Base-by-base conservation (phyloP, 1,140 invertebrate genomes). In the Ganaspis sp. region DNA sequence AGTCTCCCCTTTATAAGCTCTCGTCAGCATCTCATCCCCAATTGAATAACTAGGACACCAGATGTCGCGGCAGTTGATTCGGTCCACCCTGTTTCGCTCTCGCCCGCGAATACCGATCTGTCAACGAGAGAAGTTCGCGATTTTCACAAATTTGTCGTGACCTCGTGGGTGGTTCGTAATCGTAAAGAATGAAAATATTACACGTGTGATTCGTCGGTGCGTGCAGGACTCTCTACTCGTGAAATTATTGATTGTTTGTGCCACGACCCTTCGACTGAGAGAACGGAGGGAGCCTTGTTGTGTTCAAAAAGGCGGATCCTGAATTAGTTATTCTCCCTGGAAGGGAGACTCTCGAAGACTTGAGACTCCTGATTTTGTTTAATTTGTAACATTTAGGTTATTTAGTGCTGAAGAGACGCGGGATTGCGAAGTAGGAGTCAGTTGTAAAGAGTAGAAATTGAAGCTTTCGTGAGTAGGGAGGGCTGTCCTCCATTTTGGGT, bases 401-500 rank as follows among this genome's bases (percentile, higher is more conserved):
- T 26, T 58, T 29, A 23, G 11, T 26, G 9, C 12, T 26, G 23
- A 29, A 26, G 0, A 21, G 11, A n/a, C 29, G n/a, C 29, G 23
- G 11, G 54, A 15, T 26, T 29, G 23, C 15, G 23, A 12, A 5
- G 23, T 3, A 6, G 15, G n/a, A 64, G 21, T 29, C 11, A 9
- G 4, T 1, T 4, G 4, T 12, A 64, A 19, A 64, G 58, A 5
- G 23, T 6, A 29, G 58, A 64, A 64, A 64, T 11, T 64, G 9
- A 26, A 64, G 26, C 23, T n/a, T 64, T 0, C 12, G 58, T 26
- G 58, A 64, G 26, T 29, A 85, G 87, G 88, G 87, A 90, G 88
- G 89, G 87, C 83, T 88, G 87, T 87, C 89, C 88, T 88, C 89
- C 89, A 90, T 90, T 89, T 90, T 90, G 88, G 79, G 80, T 87